These are phyloP conservation scores for Capitella teleta DNA, from an alignment of 1,140 invertebrate genomes.

Conservation along the genomic window DNA sequence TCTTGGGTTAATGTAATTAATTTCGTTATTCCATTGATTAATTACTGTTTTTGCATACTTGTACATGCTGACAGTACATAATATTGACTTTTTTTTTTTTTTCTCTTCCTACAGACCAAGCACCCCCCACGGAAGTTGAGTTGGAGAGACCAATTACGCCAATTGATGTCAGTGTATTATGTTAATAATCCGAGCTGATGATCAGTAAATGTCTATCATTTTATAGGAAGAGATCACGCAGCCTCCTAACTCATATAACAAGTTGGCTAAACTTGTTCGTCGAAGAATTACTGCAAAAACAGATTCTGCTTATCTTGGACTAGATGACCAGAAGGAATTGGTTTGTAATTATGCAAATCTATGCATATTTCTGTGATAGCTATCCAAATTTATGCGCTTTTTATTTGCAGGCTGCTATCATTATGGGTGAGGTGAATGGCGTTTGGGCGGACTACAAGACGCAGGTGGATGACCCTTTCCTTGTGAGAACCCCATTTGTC, in stretches of 20 bases:
- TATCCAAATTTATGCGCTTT: background rate
- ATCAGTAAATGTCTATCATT: background rate
- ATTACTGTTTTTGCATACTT: no score
- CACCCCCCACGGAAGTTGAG: no score
- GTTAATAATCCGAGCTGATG: background rate
- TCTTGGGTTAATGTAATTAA: no score
- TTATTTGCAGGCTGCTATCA: slow-evolving; percentile 28
- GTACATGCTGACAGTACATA: no score
- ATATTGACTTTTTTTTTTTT: no score
- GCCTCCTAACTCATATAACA: slow-evolving; percentile 25
- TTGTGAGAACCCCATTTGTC: slow-evolving; percentile 20
- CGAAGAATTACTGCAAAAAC: slow-evolving; percentile 25
- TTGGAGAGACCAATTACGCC: slow-evolving; percentile 32
- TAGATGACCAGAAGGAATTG: slow-evolving; percentile 31
- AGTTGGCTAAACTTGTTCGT: slow-evolving; percentile 25
- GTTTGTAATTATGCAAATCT: slow-evolving; percentile 11
- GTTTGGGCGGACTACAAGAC: slow-evolving; percentile 38
- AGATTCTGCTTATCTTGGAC: slow-evolving; percentile 24
- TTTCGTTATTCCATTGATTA: no score
- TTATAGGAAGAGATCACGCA: slow-evolving; percentile 29
- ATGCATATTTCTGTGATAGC: background rate
- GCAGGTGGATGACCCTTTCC: slow-evolving; percentile 39
- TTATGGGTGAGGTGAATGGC: slow-evolving; percentile 33
- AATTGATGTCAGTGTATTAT: slow-evolving; percentile 25
- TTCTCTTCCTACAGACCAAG: no score